These are phyloP conservation scores for Myotis findleyi DNA, from an alignment of 2,797 vertebrate genomes.

Conservation along the genomic window DNA sequence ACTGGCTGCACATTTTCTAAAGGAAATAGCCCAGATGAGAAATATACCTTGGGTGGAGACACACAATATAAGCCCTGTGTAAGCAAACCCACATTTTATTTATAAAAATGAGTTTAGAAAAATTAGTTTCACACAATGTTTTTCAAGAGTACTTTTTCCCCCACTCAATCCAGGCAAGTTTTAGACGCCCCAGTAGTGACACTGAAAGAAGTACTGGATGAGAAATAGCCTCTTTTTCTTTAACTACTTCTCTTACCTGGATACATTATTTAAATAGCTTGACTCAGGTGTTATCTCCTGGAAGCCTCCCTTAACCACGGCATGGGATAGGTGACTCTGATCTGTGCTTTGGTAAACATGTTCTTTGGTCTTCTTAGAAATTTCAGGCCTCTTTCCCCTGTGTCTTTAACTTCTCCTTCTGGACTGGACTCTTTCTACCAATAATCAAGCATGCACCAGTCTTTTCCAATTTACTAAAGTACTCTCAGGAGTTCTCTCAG, in stretches of 20 bases:
- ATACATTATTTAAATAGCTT: neutral
- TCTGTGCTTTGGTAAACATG: neutral
- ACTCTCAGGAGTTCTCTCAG: neutral
- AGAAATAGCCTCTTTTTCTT: neutral
- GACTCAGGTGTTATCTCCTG: neutral
- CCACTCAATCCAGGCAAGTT: neutral
- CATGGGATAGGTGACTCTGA: neutral
- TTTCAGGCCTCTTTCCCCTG: neutral
- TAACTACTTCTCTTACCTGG: neutral
- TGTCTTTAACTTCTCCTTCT: constrained; percentile 1
- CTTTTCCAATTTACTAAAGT: neutral
- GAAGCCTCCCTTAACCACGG: neutral
- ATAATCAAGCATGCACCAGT: neutral
- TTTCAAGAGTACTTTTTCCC: constrained; percentile 32
- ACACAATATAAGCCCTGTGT: constrained; percentile 65
- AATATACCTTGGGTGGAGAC: constrained; percentile 58
- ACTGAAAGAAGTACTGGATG: neutral
- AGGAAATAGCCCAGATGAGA: constrained; percentile 69
- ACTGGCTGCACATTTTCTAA: constrained; percentile 70
- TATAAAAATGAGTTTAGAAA: constrained; percentile 68
- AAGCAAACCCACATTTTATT: constrained; percentile 69
- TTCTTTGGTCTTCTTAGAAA: constrained; percentile 7
- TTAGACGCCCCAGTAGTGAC: neutral
- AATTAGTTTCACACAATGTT: constrained; percentile 52
- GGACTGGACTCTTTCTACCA: neutral